Evolutionary conservation across 2,113 vertebrate species (phyloP), one percentile per base, ranked within the genome.

Genomic region (Haplochromis burtoni): DNA sequence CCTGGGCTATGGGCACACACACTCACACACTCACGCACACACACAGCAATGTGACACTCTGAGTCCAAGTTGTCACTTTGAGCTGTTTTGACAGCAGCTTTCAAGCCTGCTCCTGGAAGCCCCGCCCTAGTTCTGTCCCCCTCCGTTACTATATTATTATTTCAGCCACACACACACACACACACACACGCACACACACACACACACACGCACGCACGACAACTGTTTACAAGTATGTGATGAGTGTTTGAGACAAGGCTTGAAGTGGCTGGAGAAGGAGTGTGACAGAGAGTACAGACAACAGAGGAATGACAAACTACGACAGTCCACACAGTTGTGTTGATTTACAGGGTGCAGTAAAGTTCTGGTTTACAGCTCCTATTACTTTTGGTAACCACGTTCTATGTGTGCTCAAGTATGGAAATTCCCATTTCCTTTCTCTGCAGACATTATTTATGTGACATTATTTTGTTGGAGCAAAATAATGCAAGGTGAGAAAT

Each of bases 71-170:
- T 91, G 94, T 94, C 95, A 94, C 85, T 89, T 59, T 80, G 82
- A 87, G 66, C 35, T n/a, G 80, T 90, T 93, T 89, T 87, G 90
- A 89, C 80, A 57, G 86, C 73, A 90, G 88, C 86, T 83, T 45
- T 86, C 87, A 71, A 89, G 85, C 49, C 76, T 10, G 79, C 54
- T 84, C 79, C 35, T 54, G 83, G 63, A 92, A 80, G 73, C 84
- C 86, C 83, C 93, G 84, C 86, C 89, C 89, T 87, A 93, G 86
- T 92, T 89, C 89, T 93, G 93, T 94, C 93, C 87, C 83, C 51
- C 88, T 88, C 87, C 55, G 88, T 94, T 91, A 93, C 63, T 59
- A 61, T 59, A 78, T 76, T 42, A 33, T 13, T 80, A 68, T 80
- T 19, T 8, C n/a, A 73, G 2, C 54, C 7, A 71, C 76, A 71